Evolutionary conservation across 1,140 invertebrate genomes (phyloP), one percentile per base, ranked within the genome.

Genomic region (Leptoteleia sp.): DNA sequence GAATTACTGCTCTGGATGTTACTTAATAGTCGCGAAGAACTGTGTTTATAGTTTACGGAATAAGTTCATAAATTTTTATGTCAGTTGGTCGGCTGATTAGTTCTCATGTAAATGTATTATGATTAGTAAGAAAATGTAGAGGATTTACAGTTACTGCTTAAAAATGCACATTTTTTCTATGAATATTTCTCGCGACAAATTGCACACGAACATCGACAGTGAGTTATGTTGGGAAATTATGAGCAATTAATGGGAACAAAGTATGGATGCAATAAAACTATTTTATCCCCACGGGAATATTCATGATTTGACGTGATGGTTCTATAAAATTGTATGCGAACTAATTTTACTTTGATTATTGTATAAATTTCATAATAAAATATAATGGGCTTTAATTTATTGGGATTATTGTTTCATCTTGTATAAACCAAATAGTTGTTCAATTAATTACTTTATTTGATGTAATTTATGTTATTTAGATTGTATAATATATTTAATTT

Each of bases 151-250:
- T 72, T 72, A 72, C 40, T 45, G 57, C 7, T 61, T 37, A 62
- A 61, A 62, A 54, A 62, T 62, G 42, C 47, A 52, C 1, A 3
- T 62, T 37, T n/a, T n/a, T 37, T 54, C 37, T 25, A 55, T 62
- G 57, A 54, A 72, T 72, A 72, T 43, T 72, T 40, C 48, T 38
- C 48, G 55, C 35, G 68, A 62, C 68, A 72, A 72, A 72, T 55
- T 62, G 37, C 40, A 27, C 35, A 52, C 29, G 43, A 59, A 50
- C 31, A 59, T 38, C 52, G 19, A 22, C 37, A 9, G 37, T 61
- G 55, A 71, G 27, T 42, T 50, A 59, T 31, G 65, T 40, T 33
- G 16, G 33, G 33, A 59, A 29, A 59, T 68, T 35, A 55, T 33
- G 43, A 52, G 9, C 47, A 61, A 27, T 17, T 62, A 71, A 62